phyloP scores from a whole-genome alignment of 2,888 invertebrate genomes.

The Cryptus viduatorius region DNA sequence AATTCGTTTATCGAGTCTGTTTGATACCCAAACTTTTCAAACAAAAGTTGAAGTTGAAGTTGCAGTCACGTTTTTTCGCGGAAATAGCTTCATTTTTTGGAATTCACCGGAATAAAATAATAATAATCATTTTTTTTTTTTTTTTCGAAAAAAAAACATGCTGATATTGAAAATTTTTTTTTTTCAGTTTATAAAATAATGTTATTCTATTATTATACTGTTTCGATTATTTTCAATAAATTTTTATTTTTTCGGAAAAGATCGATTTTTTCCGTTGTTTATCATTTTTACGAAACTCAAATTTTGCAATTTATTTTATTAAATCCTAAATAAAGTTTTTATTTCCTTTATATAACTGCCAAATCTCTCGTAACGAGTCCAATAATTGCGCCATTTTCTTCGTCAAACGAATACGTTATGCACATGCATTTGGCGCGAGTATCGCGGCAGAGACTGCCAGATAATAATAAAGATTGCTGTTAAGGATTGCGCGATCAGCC shows the following conservation, averaged over 20 bases:
- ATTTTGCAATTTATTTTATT: not conserved
- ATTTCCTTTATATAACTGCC: not conserved
- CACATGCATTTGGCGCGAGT: not conserved
- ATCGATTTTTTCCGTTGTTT: not conserved
- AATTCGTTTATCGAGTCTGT: constrained; percentile 3
- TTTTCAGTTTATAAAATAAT: no score
- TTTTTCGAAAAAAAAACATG: no score
- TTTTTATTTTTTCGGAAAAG: not conserved
- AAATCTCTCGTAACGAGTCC: not conserved
- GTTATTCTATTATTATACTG: no score
- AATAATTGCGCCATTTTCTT: not conserved
- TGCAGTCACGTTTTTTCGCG: no score
- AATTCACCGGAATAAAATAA: no score
- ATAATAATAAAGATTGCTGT: constrained; percentile 6
- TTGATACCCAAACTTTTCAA: not conserved
- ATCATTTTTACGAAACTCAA: not conserved
- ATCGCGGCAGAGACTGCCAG: not conserved
- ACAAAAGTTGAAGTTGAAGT: no score
- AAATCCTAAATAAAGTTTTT: not conserved
- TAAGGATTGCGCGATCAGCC: constrained; percentile 12
- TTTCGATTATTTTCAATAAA: no score
- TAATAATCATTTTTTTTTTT: no score
- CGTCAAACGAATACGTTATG: not conserved
- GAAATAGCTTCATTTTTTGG: no score
- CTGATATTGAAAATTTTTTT: no score